A percentile compares a stretch with the other conserved stretches of the same genome.
These are phyloP conservation scores for Collichthys lucidus DNA, from an alignment of 2,113 vertebrate species.

Conservation along the genomic window DNA sequence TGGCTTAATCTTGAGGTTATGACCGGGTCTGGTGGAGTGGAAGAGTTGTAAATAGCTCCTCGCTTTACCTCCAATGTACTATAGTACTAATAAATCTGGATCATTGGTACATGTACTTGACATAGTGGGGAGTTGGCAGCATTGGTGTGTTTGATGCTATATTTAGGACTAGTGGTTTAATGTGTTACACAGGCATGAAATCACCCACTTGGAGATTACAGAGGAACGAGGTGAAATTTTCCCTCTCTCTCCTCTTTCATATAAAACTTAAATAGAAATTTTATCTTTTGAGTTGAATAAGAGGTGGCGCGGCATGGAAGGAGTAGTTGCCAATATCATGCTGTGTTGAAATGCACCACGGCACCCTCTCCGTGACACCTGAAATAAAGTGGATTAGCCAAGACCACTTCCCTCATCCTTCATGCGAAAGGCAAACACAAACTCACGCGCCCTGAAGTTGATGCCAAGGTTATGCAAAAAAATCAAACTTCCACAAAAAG, in stretches of 20 bases:
- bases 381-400: constrained; percentile 58
- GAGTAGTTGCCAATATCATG: constrained; percentile 42
- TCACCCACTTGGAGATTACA: constrained; percentile 63
- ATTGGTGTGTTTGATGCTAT: constrained; percentile 34
- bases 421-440: constrained; percentile 18
- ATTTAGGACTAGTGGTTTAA: constrained; percentile 61
- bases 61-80: constrained; percentile 33
- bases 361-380: constrained; percentile 41
- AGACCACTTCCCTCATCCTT: constrained; percentile 39
- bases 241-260: constrained; percentile 23
- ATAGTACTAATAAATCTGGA: constrained; percentile 53
- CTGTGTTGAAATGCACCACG: constrained; percentile 41
- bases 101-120: constrained; percentile 43
- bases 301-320: constrained; percentile 37
- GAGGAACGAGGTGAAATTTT: constrained; percentile 38
- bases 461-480: constrained; percentile 64
- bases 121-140: constrained; percentile 36
- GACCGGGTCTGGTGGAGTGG: constrained; percentile 52
- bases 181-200: constrained; percentile 66
- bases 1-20: constrained; percentile 72
- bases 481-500: constrained; percentile 59
- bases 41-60: constrained; percentile 55
- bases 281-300: constrained; percentile 57
- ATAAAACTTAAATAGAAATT: constrained; percentile 65
- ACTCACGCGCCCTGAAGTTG: constrained; percentile 29